Evolutionary conservation across 2,888 invertebrate species (phyloP).

Genomic region (Thymelicus acteon): DNA sequence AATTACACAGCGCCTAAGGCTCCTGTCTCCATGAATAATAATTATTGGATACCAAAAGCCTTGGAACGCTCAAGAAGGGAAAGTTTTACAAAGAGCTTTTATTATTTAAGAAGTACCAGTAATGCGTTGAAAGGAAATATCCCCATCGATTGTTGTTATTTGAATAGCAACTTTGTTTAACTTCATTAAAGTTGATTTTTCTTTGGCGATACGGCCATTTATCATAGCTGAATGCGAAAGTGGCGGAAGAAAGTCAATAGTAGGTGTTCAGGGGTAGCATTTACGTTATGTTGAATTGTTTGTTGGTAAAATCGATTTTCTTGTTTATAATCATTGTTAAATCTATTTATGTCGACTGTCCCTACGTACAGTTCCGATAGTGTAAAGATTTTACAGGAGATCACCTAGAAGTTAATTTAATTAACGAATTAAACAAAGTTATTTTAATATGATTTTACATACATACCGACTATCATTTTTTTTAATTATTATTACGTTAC

Average conservation of each 20-base stretch:
- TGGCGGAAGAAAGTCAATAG: constrained; percentile 84
- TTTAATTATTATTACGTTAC: no score
- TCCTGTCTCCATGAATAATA: constrained; percentile 83
- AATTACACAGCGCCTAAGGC: constrained; percentile 83
- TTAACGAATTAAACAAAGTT: no score
- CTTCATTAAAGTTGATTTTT: constrained; percentile 52
- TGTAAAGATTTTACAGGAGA: no score
- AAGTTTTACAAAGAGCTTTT: constrained; percentile 85
- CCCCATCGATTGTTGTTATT: constrained; percentile 50
- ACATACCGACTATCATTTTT: no score
- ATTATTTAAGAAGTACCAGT: constrained; percentile 83
- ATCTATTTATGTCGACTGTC: no score
- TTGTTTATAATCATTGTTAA: neutral
- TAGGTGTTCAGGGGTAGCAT: constrained; percentile 79
- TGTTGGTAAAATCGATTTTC: constrained; percentile 23
- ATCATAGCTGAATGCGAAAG: constrained; percentile 82
- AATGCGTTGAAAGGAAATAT: constrained; percentile 80
- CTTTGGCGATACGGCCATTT: constrained; percentile 58
- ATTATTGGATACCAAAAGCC: constrained; percentile 84
- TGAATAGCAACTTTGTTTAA: constrained; percentile 53
- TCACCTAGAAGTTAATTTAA: no score
- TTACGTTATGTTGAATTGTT: constrained; percentile 46
- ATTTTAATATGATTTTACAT: no score
- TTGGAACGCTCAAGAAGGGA: constrained; percentile 84
- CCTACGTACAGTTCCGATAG: no score